Evolutionary conservation across 2,797 vertebrate genomes (phyloP).

Genomic region (Distichodus sexfasciatus): DNA sequence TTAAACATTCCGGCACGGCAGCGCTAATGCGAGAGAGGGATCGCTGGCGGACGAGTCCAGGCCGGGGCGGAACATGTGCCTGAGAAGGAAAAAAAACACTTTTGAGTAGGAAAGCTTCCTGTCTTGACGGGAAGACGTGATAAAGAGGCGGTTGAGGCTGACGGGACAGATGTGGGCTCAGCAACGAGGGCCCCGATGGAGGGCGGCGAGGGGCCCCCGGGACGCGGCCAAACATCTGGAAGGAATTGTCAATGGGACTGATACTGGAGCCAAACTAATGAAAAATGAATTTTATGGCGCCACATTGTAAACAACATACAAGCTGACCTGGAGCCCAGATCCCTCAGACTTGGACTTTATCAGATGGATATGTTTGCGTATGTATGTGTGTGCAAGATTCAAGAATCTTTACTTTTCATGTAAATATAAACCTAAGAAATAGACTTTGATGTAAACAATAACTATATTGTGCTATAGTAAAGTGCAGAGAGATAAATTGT

Average conservation of each 20-base stretch:
- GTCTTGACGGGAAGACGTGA: slow-evolving; percentile 59
- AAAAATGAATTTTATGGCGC: slow-evolving; percentile 70
- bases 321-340: slow-evolving; percentile 61
- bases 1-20: slow-evolving; percentile 23
- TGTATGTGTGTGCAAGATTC: background rate
- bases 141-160: slow-evolving; percentile 65
- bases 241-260: slow-evolving; percentile 67
- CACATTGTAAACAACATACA: slow-evolving; percentile 69
- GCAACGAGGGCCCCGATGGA: slow-evolving; percentile 60
- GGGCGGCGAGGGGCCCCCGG: slow-evolving; percentile 64
- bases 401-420: no score
- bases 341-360: slow-evolving; percentile 53
- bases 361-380: slow-evolving; percentile 44
- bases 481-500: no score
- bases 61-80: slow-evolving; percentile 49
- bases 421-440: no score
- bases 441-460: no score
- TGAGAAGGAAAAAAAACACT: slow-evolving; percentile 33
- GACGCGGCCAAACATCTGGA: slow-evolving; percentile 73
- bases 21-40: slow-evolving; percentile 45
- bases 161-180: slow-evolving; percentile 72
- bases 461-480: no score
- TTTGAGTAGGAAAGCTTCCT: slow-evolving; percentile 40
- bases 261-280: slow-evolving; percentile 67
- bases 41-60: slow-evolving; percentile 40